These are phyloP conservation scores for Trochalopteron elliotii DNA, from an alignment of 2,113 vertebrate species.

Conservation along the genomic window DNA sequence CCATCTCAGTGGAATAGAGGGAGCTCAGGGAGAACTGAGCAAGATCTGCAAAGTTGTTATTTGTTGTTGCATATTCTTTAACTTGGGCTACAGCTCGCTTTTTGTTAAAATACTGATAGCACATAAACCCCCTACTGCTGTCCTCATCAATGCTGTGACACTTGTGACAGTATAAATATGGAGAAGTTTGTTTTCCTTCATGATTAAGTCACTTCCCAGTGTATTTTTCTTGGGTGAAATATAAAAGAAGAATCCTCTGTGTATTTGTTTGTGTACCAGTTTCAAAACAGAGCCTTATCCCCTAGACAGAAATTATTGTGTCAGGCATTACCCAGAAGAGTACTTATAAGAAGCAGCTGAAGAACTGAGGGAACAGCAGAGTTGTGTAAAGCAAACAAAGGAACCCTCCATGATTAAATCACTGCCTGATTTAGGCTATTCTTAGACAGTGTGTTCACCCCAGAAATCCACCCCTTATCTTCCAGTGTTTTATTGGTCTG, in stretches of 20 bases:
- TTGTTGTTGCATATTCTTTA: background rate
- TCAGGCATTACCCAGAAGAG: background rate
- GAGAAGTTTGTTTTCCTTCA: background rate
- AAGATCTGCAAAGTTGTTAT: background rate
- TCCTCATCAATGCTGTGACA: background rate
- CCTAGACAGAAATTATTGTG: slow-evolving; percentile 9
- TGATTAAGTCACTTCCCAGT: background rate
- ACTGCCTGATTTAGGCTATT: background rate
- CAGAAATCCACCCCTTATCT: slow-evolving; percentile 6
- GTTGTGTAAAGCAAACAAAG: slow-evolving; percentile 10
- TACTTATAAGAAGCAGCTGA: slow-evolving; percentile 28
- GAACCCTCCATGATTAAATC: background rate
- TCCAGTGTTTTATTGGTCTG: background rate
- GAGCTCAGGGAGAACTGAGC: background rate
- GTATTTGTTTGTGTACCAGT: background rate
- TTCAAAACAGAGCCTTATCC: slow-evolving; percentile 26
- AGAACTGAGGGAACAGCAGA: background rate
- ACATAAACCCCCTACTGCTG: background rate
- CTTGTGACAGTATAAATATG: background rate
- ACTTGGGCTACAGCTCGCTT: background rate
- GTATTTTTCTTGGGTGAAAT: background rate
- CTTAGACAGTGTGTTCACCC: background rate
- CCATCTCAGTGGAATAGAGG: background rate
- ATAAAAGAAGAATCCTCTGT: background rate
- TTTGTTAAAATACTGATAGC: background rate